Conservation (phyloP, 2,113 vertebrate genomes). For the Albula glossodonta region DNA sequence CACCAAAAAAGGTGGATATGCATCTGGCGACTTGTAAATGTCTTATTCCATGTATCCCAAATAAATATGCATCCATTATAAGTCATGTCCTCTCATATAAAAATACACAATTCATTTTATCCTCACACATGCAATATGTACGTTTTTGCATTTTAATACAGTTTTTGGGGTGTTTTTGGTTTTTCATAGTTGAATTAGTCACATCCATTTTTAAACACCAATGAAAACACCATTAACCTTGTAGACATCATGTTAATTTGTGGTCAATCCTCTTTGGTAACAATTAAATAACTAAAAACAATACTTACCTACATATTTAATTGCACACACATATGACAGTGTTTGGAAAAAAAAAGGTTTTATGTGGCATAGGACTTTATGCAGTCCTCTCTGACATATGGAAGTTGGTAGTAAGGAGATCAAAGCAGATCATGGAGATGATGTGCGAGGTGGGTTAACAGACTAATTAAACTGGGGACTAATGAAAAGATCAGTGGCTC, state of each 20-base stretch:
- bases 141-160: background rate
- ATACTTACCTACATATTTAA: background rate
- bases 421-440: constrained; percentile 16
- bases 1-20: too few species aligned
- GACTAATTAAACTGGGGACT: constrained; percentile 15
- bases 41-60: background rate
- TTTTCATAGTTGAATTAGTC: background rate
- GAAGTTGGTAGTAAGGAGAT: constrained; percentile 21
- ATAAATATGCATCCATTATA: background rate
- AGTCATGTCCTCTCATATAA: background rate
- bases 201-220: background rate
- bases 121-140: background rate
- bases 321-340: background rate
- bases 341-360: background rate
- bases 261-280: background rate
- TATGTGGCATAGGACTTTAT: background rate
- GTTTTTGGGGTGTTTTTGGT: background rate
- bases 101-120: background rate
- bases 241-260: background rate
- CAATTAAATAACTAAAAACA: background rate
- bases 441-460: constrained; percentile 19
- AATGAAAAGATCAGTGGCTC: constrained; percentile 31
- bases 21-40: background rate
- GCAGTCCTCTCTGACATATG: constrained; percentile 13
- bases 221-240: background rate